Base-by-base conservation (phyloP, 2,113 vertebrate species). In the Lagopus leucura region DNA sequence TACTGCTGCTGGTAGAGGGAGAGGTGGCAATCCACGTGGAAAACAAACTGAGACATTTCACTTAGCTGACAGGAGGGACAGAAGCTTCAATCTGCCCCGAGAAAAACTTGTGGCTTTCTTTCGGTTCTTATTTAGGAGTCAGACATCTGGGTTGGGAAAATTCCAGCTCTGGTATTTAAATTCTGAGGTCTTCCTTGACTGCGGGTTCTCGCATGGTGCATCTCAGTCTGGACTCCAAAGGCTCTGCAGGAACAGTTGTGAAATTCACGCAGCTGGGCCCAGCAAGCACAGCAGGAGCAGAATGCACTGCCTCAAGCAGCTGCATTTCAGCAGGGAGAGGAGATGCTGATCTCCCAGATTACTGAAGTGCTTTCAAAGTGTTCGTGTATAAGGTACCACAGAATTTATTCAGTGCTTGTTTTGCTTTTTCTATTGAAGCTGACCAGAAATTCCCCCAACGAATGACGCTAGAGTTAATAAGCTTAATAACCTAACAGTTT, bases 401-500 rank as follows among this genome's bases (percentile, higher is more conserved):
- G 82, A 94, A 94, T 94, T 95, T 88, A 92, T 92, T 94, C 94
- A 89, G 88, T 32, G 20, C 79, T 91, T 96, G 79, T 83, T 86
- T 94, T 75, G 69, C 18, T 66, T 65, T 70, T 88, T 78, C 91
- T 94, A 92, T 86, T 92, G 91, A 96, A 92, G 94, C 82, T 83
- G 93, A 96, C 96, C 96, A 94, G 89, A 93, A 95, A 97, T 91
- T 91, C 88, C 85, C 89, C 52, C 82, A 91, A 92, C 65, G 82
- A 89, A 60, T 79, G 65, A 89, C 0, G 21, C 60, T 73, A 86
- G n/a, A 93, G 85, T 93, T 95, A 97, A 96, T 94, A 93, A 93
- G 87, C 89, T 94, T 96, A 94, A 93, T 94, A 94, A 95, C 72
- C 91, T 80, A 95, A 96, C 93, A 83, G 88, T 93, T 96, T 93